These are phyloP conservation scores for Myotis brandtii DNA, from an alignment of 2,113 vertebrate genomes.

Conservation along the genomic window DNA sequence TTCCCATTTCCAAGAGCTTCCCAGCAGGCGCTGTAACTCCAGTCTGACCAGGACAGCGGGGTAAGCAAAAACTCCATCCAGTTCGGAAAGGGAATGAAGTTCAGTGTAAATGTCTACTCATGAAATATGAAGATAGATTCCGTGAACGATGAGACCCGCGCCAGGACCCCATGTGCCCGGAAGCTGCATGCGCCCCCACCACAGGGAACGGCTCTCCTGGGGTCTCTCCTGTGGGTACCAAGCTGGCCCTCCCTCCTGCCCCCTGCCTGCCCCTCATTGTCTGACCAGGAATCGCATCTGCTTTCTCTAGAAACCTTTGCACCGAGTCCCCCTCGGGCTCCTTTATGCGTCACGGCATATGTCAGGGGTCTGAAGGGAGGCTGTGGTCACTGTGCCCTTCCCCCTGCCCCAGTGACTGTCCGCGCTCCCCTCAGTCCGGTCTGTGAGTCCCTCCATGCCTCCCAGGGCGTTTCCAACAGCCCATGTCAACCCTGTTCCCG, in stretches of 20 bases:
- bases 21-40: background rate
- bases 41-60: background rate
- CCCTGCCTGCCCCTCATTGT: too few relatives aligned
- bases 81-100: background rate
- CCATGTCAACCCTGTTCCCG: background rate
- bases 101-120: background rate
- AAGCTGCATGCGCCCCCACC: background rate
- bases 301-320: background rate
- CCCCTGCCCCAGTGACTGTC: background rate
- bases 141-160: background rate
- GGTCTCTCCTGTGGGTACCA: too few relatives aligned
- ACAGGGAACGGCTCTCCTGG: background rate
- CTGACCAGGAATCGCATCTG: background rate
- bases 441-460: background rate
- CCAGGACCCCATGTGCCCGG: rapidly evolving
- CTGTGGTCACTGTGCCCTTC: rapidly evolving
- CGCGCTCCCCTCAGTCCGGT: background rate
- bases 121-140: background rate
- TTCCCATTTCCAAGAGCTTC: background rate
- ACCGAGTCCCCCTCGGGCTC: background rate
- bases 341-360: rapidly evolving
- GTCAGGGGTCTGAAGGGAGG: background rate
- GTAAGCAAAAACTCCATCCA: background rate
- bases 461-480: background rate
- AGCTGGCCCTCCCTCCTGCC: background rate